Evolutionary conservation across 2,888 invertebrate species (phyloP), one percentile per base, ranked within the genome.

Genomic region (Piscicola geometra): DNA sequence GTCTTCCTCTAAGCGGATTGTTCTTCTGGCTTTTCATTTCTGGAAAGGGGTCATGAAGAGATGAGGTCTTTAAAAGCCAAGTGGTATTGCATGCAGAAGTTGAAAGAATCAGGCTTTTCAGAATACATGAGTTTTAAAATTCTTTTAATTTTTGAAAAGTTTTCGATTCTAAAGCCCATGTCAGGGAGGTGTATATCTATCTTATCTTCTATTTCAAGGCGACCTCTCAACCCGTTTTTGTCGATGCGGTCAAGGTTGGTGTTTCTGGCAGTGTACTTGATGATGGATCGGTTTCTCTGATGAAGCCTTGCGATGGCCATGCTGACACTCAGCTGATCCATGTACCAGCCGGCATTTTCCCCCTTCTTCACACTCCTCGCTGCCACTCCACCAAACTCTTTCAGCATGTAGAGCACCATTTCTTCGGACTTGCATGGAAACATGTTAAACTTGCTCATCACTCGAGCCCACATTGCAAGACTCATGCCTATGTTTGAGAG

Each of bases 311-410:
- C 35, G 35, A 77, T 64, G 12, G 76, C 67, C 12, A 77, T 71
- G 33, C 75, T 77, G 25, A 76, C 47, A 70, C 73, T 33, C 56
- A 75, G 36, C 50, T 78, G 78, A 32, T 78, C 78, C 47, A 78
- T 33, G 64, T 64, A 78, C 78, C 78, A 78, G 1, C 78, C 78
- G 3, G 47, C 18, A 30, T 77, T 78, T 21, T 78, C 77, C 3
- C 78, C 78, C 35, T 78, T 78, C 28, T 21, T 41, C 9, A 76
- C 76, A 1, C 69, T 71, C n/a, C 71, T 33, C n/a, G 41, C 5
- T 1, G 76, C 78, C 32, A 75, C 72, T 1, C 32, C 56, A 21
- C 78, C 78, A 71, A 78, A 78, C 70, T 77, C 76, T 32, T 52
- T 60, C 52, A 50, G 28, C 9, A 78, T 33, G 18, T 60, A 69